Evolutionary conservation across 2,113 vertebrate species (phyloP).

Genomic region (Erpornis zantholeuca): DNA sequence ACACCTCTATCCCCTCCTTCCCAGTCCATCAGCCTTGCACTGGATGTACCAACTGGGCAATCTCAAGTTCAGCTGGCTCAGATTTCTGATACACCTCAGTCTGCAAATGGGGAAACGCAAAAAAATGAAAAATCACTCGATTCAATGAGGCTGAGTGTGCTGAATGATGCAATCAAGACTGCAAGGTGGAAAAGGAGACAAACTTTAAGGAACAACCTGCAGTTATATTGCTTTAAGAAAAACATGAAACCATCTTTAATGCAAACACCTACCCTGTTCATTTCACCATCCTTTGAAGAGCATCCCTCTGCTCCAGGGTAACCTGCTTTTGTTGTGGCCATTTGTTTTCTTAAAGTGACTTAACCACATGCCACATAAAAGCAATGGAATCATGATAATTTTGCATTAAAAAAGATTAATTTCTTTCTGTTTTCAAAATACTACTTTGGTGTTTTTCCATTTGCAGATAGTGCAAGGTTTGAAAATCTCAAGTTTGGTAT

Average conservation of each 20-base stretch:
- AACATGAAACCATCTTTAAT: not conserved
- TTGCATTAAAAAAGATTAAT: not conserved
- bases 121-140: fast-evolving
- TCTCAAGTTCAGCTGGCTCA: not conserved
- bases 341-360: not conserved
- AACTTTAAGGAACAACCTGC: not conserved
- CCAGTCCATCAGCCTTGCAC: not conserved
- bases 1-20: not conserved
- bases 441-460: not conserved
- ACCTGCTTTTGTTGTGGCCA: not conserved
- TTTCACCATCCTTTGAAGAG: not conserved
- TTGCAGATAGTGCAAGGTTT: not conserved
- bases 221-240: not conserved
- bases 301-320: not conserved
- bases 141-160: not conserved
- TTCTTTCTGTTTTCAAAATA: not conserved
- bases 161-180: not conserved
- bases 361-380: not conserved
- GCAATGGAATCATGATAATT: not conserved
- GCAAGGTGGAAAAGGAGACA: not conserved
- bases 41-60: not conserved
- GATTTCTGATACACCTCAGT: not conserved
- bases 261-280: not conserved
- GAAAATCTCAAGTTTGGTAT: not conserved
- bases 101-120: not conserved